Percentiles rank a stretch among this genome's conserved stretches.
Conservation (phyloP, 2,888 invertebrate species). For the Dryobota labecula region DNA sequence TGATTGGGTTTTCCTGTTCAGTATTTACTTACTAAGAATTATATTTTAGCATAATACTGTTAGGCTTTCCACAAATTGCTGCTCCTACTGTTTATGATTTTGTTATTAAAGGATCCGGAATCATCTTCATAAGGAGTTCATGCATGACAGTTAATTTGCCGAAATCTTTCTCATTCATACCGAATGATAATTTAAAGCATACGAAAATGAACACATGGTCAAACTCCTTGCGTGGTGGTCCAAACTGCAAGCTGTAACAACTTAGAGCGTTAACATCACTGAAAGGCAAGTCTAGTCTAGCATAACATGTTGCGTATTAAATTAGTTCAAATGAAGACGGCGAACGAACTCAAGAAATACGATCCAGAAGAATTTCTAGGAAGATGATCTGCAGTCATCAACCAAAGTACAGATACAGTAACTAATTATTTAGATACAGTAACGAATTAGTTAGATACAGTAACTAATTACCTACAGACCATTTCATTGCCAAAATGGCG, state of each 20-base stretch:
- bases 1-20: conserved; percentile 36
- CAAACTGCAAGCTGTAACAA: conserved; percentile 51
- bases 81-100: background rate
- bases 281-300: conserved; percentile 50
- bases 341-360: conserved; percentile 8
- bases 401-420: conserved; percentile 2
- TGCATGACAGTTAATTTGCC: background rate
- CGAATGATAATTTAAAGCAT: conserved; percentile 1
- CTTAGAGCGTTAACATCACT: conserved; percentile 27
- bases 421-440: background rate
- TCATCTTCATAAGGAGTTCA: background rate
- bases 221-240: conserved; percentile 21
- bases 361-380: background rate
- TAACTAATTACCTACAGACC: background rate
- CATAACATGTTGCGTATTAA: conserved; percentile 9
- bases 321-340: background rate
- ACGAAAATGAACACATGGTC: conserved; percentile 10
- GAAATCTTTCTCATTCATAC: conserved; percentile 1
- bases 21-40: conserved; percentile 5
- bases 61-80: background rate
- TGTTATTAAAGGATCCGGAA: conserved; percentile 1
- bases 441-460: background rate
- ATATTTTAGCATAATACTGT: background rate
- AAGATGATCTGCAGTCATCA: background rate
- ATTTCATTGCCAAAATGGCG: background rate